Evolutionary conservation across 2,888 invertebrate genomes (phyloP).

Genomic region (Dinocampus coccinellae): DNA sequence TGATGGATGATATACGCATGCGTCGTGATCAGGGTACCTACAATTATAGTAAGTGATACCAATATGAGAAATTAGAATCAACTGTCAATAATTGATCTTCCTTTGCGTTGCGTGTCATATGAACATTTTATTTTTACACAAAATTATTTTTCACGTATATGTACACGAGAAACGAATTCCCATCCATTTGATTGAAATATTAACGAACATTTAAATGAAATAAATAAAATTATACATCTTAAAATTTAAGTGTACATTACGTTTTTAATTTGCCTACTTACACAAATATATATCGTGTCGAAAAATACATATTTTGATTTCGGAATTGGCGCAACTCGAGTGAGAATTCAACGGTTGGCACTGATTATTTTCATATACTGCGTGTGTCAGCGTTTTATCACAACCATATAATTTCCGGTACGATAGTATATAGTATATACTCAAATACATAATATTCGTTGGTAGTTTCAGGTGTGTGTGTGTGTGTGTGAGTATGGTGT

Average conservation of each 20-base stretch:
- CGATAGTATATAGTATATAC: constrained; percentile 60
- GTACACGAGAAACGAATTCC: background rate
- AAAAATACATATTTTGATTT: too few species aligned
- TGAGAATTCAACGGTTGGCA: constrained; percentile 32
- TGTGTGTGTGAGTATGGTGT: constrained; percentile 49
- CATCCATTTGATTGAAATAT: background rate
- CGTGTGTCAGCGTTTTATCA: background rate
- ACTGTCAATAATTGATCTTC: background rate
- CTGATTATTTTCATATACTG: background rate
- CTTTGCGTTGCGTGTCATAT: background rate
- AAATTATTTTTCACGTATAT: background rate
- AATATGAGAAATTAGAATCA: background rate
- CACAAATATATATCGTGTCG: too few species aligned
- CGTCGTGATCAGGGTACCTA: too few species aligned
- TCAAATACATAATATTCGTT: constrained; percentile 53
- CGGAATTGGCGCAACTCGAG: constrained; percentile 34
- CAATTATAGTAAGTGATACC: too few species aligned
- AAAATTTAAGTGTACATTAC: too few species aligned
- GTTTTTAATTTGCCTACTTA: too few species aligned
- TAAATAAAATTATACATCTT: background rate
- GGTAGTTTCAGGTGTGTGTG: constrained; percentile 4
- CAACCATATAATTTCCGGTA: constrained; percentile 14
- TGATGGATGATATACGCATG: too few species aligned
- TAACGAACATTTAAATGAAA: background rate
- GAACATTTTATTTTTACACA: background rate